A percentile compares a stretch with the other conserved stretches of the same genome.
These are phyloP conservation scores for Epinephelus moara DNA, from an alignment of 2,113 vertebrate species.

Conservation along the genomic window DNA sequence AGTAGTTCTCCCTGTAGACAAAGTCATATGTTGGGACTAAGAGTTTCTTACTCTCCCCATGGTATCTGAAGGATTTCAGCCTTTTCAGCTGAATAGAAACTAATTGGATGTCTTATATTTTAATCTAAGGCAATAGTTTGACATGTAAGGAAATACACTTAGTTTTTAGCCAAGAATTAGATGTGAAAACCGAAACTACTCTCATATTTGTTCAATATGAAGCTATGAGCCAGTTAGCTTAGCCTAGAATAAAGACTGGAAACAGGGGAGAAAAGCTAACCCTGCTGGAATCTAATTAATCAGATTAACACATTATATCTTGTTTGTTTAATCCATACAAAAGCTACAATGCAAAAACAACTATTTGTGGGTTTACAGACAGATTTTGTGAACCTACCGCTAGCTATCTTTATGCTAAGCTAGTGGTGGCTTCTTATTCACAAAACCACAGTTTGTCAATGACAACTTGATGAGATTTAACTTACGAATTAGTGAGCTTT, in stretches of 20 bases:
- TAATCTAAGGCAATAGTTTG: neutral
- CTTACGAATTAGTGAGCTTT: no score
- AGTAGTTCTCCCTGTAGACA: slow-evolving; percentile 16
- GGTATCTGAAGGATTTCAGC: neutral
- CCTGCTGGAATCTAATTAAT: neutral
- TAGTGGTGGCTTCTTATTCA: neutral
- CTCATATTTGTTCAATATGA: neutral
- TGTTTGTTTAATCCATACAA: neutral
- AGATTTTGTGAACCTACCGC: neutral
- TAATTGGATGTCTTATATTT: neutral
- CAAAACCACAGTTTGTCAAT: no score
- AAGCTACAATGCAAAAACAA: neutral
- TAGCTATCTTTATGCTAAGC: neutral
- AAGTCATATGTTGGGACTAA: neutral
- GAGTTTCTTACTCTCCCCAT: neutral
- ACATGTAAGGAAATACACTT: no score
- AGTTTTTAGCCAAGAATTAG: neutral
- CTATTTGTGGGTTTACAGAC: neutral
- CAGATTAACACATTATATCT: no score
- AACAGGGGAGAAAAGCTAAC: no score
- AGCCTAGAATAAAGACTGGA: neutral
- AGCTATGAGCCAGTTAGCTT: neutral
- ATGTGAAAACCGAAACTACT: neutral
- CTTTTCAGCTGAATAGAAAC: neutral
- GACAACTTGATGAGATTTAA: no score